Conservation (phyloP, 2,888 invertebrate species). For the Halictus quadricinctus region DNA sequence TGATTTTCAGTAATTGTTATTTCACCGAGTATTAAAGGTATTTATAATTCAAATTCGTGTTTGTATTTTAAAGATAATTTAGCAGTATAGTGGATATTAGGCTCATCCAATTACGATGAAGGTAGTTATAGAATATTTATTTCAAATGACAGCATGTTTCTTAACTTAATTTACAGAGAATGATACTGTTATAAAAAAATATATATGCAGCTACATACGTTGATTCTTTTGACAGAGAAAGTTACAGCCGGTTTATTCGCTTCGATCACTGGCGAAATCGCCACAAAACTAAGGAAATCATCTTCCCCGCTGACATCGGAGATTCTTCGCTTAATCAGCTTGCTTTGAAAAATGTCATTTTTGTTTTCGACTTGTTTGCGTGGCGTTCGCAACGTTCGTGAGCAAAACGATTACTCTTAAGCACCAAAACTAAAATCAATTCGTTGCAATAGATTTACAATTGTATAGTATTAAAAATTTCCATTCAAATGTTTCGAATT, state of each 20-base stretch:
- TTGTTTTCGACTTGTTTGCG: slow-evolving; percentile 37
- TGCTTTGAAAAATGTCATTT: slow-evolving; percentile 59
- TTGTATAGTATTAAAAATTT: slow-evolving; percentile 41
- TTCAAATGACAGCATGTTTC: slow-evolving; percentile 45
- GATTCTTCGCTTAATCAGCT: slow-evolving; percentile 62
- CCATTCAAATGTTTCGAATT: slow-evolving; percentile 35
- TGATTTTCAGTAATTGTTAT: slow-evolving; percentile 9
- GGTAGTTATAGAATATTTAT: slow-evolving; percentile 40
- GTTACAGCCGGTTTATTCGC: slow-evolving; percentile 62
- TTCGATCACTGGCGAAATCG: slow-evolving; percentile 72
- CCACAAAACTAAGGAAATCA: slow-evolving; percentile 70
- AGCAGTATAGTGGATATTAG: slow-evolving; percentile 19
- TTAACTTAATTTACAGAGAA: slow-evolving; percentile 14
- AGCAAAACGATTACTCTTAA: slow-evolving; percentile 16
- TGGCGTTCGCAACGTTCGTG: slow-evolving; percentile 15
- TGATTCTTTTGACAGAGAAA: slow-evolving; percentile 7
- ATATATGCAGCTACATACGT: not conserved
- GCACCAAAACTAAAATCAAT: slow-evolving; percentile 15
- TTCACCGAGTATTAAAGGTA: not conserved
- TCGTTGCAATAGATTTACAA: slow-evolving; percentile 9
- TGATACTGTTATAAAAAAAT: not conserved
- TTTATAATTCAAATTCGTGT: slow-evolving; percentile 6
- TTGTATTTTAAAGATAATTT: slow-evolving; percentile 7
- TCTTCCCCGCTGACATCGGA: slow-evolving; percentile 68
- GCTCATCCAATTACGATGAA: slow-evolving; percentile 33